These are phyloP conservation scores for Calephelis nemesis DNA, from an alignment of 1,140 invertebrate genomes.

Conservation along the genomic window DNA sequence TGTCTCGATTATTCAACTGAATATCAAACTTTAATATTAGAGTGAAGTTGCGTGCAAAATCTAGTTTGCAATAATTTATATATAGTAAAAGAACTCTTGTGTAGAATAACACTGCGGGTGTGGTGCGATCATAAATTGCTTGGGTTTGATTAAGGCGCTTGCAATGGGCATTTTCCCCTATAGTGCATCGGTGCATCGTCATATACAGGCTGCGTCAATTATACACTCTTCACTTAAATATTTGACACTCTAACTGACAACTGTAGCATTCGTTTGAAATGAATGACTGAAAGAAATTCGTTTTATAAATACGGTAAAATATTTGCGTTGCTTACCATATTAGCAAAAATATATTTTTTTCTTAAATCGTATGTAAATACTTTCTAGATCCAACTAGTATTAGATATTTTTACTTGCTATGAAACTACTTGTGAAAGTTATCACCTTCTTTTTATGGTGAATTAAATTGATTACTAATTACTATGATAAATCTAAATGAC, in stretches of 20 bases:
- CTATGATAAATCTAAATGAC: too few species aligned
- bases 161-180: slow-evolving; percentile 46
- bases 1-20: background rate
- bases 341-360: too few species aligned
- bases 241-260: background rate
- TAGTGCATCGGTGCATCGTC: slow-evolving; percentile 59
- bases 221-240: background rate
- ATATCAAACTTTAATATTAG: background rate
- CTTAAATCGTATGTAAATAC: too few species aligned
- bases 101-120: slow-evolving; percentile 38
- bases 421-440: too few species aligned
- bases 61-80: background rate
- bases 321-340: too few species aligned
- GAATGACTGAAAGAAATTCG: too few species aligned
- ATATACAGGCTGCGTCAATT: slow-evolving; percentile 44
- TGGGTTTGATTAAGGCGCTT: slow-evolving; percentile 74
- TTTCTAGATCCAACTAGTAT: too few species aligned
- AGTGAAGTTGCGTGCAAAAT: background rate
- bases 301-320: too few species aligned
- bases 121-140: slow-evolving; percentile 71
- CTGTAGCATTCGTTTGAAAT: too few species aligned
- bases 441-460: too few species aligned
- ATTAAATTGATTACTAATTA: too few species aligned
- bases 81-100: slow-evolving; percentile 19
- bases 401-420: too few species aligned